These are phyloP conservation scores for Plebejus argus DNA, from an alignment of 2,888 invertebrate genomes.

Conservation along the genomic window DNA sequence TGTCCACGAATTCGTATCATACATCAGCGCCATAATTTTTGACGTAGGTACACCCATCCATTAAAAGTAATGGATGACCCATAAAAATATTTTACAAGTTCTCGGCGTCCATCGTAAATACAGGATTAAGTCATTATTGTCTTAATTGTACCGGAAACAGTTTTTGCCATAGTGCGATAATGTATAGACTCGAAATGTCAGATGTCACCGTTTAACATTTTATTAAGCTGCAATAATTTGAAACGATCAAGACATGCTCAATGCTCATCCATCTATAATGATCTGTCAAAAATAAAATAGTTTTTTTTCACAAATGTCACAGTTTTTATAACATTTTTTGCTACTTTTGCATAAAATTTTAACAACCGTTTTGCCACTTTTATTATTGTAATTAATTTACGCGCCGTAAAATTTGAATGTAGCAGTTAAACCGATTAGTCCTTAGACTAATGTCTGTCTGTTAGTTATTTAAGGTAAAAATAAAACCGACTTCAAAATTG, in stretches of 20 bases:
- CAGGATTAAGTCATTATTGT: neutral
- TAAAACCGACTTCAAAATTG: too few species aligned
- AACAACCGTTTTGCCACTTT: neutral
- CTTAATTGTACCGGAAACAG: constrained; percentile 4
- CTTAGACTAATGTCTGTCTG: too few species aligned
- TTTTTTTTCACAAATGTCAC: neutral
- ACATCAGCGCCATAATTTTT: neutral
- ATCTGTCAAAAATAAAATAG: neutral
- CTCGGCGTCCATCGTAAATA: neutral
- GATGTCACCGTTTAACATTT: neutral
- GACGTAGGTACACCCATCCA: neutral
- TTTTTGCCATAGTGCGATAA: neutral
- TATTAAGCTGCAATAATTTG: neutral
- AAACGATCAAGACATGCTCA: neutral
- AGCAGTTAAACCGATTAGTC: too few species aligned
- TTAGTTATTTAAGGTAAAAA: too few species aligned
- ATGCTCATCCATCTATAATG: neutral
- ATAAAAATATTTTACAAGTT: constrained; percentile 3
- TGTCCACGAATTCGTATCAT: neutral
- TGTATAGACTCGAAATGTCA: neutral
- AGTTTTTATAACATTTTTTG: neutral
- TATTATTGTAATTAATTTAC: neutral
- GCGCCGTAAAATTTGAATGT: neutral
- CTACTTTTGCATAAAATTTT: neutral
- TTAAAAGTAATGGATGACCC: constrained; percentile 17